Conservation (phyloP, 2,113 vertebrate species). For the Eretmochelys imbricata region DNA sequence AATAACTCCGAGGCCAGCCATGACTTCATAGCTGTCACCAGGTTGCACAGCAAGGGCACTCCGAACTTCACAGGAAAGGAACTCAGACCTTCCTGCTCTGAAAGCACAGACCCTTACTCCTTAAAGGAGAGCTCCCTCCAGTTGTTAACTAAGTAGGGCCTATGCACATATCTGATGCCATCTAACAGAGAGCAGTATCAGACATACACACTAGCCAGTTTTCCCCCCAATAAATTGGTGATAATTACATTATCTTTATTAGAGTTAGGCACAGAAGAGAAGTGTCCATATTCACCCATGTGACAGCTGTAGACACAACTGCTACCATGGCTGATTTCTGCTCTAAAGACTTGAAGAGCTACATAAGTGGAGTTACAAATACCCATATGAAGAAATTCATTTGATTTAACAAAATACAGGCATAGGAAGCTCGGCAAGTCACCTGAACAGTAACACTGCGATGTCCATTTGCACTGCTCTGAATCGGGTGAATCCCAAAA, state of each 20-base stretch:
- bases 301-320: neutral
- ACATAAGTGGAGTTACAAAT: neutral
- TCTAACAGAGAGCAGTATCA: accelerated
- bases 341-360: neutral
- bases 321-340: accelerated
- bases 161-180: neutral
- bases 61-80: conserved; percentile 29
- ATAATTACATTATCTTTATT: neutral
- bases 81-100: conserved; percentile 47
- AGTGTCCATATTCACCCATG: accelerated
- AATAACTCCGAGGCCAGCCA: conserved; percentile 5
- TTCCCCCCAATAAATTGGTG: accelerated
- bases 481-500: conserved; percentile 60
- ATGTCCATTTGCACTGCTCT: neutral
- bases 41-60: conserved; percentile 6
- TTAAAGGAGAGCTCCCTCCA: neutral
- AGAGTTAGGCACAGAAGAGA: neutral
- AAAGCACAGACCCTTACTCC: conserved; percentile 1
- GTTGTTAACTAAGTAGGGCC: neutral
- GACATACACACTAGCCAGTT: neutral
- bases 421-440: neutral
- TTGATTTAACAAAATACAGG: accelerated
- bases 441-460: conserved; percentile 49
- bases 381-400: neutral
- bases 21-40: conserved; percentile 57